phyloP scores from a whole-genome alignment of 2,888 invertebrate species.

The Plagiodera versicolora region DNA sequence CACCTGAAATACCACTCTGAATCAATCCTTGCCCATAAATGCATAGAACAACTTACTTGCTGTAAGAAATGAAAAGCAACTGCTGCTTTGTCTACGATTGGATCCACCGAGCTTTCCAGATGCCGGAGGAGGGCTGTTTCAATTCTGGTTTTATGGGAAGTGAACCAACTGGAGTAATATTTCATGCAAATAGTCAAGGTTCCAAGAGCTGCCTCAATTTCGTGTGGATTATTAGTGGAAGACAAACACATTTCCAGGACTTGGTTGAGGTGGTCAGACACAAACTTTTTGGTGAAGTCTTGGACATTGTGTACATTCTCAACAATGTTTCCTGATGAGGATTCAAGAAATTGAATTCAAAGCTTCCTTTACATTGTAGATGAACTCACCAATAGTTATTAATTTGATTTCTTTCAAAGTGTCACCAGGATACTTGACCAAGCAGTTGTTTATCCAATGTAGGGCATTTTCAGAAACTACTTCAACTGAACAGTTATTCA shows the following conservation, averaged over 20 bases:
- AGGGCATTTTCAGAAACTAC: conserved; percentile 29
- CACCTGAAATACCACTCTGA: conserved; percentile 21
- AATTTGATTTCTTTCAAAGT: conserved; percentile 34
- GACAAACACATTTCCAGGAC: conserved; percentile 36
- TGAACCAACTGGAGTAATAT: conserved; percentile 36
- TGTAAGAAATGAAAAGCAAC: conserved; percentile 34
- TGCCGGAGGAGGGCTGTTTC: conserved; percentile 32
- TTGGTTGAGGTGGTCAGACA: conserved; percentile 35
- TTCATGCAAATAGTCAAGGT: conserved; percentile 33
- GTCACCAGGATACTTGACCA: conserved; percentile 32
- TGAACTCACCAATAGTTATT: conserved; percentile 16
- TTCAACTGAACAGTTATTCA: conserved; percentile 27
- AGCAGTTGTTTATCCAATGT: conserved; percentile 34
- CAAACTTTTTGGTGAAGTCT: conserved; percentile 37
- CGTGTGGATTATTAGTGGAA: conserved; percentile 22
- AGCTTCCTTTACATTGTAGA: too few species aligned
- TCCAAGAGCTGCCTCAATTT: conserved; percentile 28
- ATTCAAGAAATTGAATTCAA: not conserved
- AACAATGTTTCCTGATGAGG: conserved; percentile 24
- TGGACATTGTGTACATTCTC: conserved; percentile 30
- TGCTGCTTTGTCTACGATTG: conserved; percentile 32
- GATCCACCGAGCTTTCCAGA: conserved; percentile 29
- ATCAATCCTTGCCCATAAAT: not conserved
- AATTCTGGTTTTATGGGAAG: conserved; percentile 31
- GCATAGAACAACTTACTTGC: conserved; percentile 29